Percentiles rank a stretch among this genome's conserved stretches.
These are phyloP conservation scores for Pelagia noctiluca DNA, from an alignment of 30 jellyfish, hydroid and myxozoan genomes.

Conservation along the genomic window DNA sequence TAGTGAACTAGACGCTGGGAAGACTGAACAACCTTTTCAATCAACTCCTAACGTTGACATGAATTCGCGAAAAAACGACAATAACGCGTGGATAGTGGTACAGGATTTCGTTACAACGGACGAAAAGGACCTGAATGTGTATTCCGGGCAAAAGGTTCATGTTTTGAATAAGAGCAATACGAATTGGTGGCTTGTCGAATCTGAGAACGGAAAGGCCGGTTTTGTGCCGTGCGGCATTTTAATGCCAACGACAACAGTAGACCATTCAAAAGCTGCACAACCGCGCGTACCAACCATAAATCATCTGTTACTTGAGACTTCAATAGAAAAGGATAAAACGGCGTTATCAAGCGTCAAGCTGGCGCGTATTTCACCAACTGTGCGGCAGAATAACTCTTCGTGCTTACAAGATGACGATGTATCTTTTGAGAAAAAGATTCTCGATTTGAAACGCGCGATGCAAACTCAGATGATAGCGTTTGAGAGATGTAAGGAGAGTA, in stretches of 20 bases:
- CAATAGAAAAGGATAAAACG: slow-evolving; percentile 22
- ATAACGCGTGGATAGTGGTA: slow-evolving; percentile 30
- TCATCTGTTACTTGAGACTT: too few species aligned
- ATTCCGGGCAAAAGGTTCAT: slow-evolving; percentile 67
- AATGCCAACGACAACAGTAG: slow-evolving; percentile 4
- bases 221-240: slow-evolving; percentile 57
- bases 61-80: neutral
- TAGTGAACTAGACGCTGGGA: neutral
- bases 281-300: neutral
- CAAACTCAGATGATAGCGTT: neutral
- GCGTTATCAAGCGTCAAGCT: slow-evolving; percentile 35
- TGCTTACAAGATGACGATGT: neutral
- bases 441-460: neutral
- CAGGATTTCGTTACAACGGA: slow-evolving; percentile 34
- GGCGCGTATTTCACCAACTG: slow-evolving; percentile 72
- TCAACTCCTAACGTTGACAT: too few species aligned
- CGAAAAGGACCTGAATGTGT: slow-evolving; percentile 51
- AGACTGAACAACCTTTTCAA: too few species aligned
- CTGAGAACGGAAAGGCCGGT: slow-evolving; percentile 70
- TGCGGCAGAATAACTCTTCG: slow-evolving; percentile 19
- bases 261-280: neutral
- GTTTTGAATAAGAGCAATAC: slow-evolving; percentile 47
- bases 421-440: neutral
- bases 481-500: neutral
- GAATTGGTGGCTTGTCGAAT: slow-evolving; percentile 67